A percentile compares a stretch with the other conserved stretches of the same genome.
Evolutionary conservation across 2,113 vertebrate genomes (phyloP).

Genomic region (Neodontobutis hainanensis): DNA sequence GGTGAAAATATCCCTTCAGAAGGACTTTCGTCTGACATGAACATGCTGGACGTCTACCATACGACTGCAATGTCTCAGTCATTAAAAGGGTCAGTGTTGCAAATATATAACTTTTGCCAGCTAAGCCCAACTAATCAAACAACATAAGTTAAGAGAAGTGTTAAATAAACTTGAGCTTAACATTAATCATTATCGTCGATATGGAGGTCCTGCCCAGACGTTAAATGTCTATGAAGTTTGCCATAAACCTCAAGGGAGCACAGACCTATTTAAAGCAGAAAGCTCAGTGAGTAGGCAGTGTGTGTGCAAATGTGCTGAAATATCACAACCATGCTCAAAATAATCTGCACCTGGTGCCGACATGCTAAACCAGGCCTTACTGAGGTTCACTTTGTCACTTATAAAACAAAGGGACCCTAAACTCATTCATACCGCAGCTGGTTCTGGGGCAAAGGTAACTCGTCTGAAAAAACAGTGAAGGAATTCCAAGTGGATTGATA

Average conservation of each 20-base stretch:
- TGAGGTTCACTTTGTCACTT: slow-evolving; percentile 65
- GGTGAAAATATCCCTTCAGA: slow-evolving; percentile 18
- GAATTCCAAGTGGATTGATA: slow-evolving; percentile 1
- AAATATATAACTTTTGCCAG: no score
- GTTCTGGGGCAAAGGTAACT: slow-evolving; percentile 37
- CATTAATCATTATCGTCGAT: slow-evolving; percentile 1
- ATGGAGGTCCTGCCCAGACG: slow-evolving; percentile 24
- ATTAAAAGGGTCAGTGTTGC: not conserved
- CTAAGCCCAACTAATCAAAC: not conserved
- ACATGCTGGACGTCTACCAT: not conserved
- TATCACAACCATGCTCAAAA: slow-evolving; percentile 75
- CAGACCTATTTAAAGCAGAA: slow-evolving; percentile 75
- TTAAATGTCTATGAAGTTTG: slow-evolving; percentile 56
- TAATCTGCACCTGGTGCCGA: slow-evolving; percentile 80
- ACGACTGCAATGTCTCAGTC: not conserved
- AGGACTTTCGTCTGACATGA: not conserved
- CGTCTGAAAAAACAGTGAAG: not conserved
- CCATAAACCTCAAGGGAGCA: slow-evolving; percentile 68
- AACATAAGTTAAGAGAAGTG: not conserved
- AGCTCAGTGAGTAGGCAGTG: slow-evolving; percentile 58
- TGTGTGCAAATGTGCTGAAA: slow-evolving; percentile 77
- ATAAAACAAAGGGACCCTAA: slow-evolving; percentile 65
- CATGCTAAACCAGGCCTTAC: slow-evolving; percentile 59
- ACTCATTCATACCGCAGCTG: slow-evolving; percentile 43
- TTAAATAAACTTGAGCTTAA: not conserved